Percentiles rank a stretch among this genome's conserved stretches.
Evolutionary conservation across 2,888 invertebrate species (phyloP).

Genomic region (Erebia palarica): DNA sequence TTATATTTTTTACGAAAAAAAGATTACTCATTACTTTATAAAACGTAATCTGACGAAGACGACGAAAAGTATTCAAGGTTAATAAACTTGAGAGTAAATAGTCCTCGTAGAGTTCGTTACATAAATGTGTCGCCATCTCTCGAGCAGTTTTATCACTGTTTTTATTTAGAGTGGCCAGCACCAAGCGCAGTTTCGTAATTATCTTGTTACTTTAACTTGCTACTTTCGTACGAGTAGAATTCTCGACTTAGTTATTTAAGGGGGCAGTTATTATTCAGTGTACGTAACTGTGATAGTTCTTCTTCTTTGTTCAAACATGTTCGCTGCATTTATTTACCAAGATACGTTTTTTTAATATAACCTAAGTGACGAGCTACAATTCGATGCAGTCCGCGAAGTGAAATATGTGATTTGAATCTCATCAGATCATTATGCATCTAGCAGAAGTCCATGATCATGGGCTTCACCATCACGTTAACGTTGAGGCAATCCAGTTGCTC

Average conservation of each 20-base stretch:
- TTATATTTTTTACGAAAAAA: too few relatives aligned
- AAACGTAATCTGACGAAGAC: too few relatives aligned
- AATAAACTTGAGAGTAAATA: constrained; percentile 31
- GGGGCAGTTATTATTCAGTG: constrained; percentile 18
- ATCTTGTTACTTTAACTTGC: constrained; percentile 38
- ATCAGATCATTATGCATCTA: too few relatives aligned
- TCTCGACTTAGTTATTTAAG: constrained; percentile 33
- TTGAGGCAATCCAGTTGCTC: too few relatives aligned
- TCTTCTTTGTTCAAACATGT: not conserved
- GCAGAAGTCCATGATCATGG: too few relatives aligned
- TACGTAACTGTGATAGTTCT: constrained; percentile 9
- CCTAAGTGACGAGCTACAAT: not conserved
- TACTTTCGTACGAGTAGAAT: constrained; percentile 30
- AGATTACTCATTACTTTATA: too few relatives aligned
- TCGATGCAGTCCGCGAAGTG: not conserved
- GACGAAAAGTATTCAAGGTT: constrained; percentile 12
- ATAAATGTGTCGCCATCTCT: constrained; percentile 32
- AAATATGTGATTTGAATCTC: too few relatives aligned
- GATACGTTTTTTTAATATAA: not conserved
- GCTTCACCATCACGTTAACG: too few relatives aligned
- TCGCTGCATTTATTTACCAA: not conserved
- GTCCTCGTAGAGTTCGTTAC: constrained; percentile 23
- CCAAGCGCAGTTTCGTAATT: constrained; percentile 36
- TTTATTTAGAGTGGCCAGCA: constrained; percentile 33
- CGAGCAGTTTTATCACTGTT: constrained; percentile 34